Conservation (phyloP, 2,888 invertebrate species). For the Chymomyza fuscimana region DNA sequence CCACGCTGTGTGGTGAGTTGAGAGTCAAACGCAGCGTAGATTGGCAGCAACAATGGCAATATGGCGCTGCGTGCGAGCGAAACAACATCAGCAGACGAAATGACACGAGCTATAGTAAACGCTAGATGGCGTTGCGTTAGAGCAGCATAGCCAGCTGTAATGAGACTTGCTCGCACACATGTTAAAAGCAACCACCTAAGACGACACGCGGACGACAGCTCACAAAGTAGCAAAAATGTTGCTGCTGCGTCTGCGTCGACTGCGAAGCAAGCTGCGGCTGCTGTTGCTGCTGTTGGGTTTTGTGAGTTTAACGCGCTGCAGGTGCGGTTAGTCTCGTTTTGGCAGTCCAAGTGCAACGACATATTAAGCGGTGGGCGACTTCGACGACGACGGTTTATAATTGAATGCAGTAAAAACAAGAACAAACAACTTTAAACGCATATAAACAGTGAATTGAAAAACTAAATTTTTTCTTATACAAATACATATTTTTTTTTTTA, state of each 20-base stretch:
- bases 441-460: constrained; percentile 9
- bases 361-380: constrained; percentile 47
- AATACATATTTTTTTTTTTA: not conserved
- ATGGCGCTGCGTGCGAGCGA: constrained; percentile 51
- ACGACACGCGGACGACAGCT: constrained; percentile 9
- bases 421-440: constrained; percentile 7
- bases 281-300: constrained; percentile 40
- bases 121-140: not conserved
- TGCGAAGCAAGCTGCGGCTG: constrained; percentile 18
- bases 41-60: constrained; percentile 38
- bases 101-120: constrained; percentile 3
- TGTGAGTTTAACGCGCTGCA: constrained; percentile 63
- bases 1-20: constrained; percentile 26
- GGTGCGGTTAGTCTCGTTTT: constrained; percentile 79
- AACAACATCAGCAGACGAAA: constrained; percentile 27
- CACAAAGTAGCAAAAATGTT: constrained; percentile 56
- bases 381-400: not conserved
- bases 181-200: constrained; percentile 38
- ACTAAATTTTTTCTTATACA: not conserved
- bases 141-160: not conserved
- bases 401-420: constrained; percentile 2
- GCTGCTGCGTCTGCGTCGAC: constrained; percentile 19
- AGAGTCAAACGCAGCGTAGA: constrained; percentile 19
- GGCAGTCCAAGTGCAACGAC: constrained; percentile 70
- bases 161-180: too few species aligned